phyloP scores from a whole-genome alignment of 2,888 invertebrate species.

The Aquatica leii region DNA sequence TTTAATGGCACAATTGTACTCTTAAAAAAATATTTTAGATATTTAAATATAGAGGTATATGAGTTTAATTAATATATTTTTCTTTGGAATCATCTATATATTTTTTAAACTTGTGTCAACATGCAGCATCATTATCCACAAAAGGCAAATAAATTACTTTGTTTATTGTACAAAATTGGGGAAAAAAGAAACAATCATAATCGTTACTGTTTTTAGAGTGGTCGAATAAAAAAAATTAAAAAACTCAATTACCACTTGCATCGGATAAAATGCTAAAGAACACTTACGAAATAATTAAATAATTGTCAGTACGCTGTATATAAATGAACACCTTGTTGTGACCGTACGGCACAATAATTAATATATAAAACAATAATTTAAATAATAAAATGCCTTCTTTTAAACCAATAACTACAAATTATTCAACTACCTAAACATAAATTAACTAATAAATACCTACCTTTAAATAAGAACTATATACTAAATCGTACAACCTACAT shows the following conservation, averaged over 20 bases:
- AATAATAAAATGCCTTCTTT: constrained; percentile 34
- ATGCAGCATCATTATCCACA: constrained; percentile 27
- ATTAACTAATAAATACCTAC: constrained; percentile 54
- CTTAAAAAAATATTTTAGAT: constrained; percentile 26
- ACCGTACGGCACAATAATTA: constrained; percentile 18
- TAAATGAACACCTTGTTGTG: constrained; percentile 30
- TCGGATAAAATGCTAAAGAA: not conserved
- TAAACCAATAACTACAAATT: constrained; percentile 37
- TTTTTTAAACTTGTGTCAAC: not conserved
- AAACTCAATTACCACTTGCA: constrained; percentile 4
- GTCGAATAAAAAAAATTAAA: constrained; percentile 1
- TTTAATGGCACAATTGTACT: constrained; percentile 28
- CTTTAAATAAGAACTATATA: constrained; percentile 35
- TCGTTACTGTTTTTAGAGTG: constrained; percentile 9
- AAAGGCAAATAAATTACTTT: constrained; percentile 6
- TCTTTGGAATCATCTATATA: constrained; percentile 16
- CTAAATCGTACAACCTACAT: constrained; percentile 40
- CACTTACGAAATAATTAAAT: constrained; percentile 19
- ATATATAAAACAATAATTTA: constrained; percentile 32
- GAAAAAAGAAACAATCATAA: not conserved
- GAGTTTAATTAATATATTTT: constrained; percentile 14
- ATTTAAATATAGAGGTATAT: constrained; percentile 19
- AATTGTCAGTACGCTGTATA: constrained; percentile 27
- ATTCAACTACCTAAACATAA: constrained; percentile 48
- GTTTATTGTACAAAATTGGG: not conserved